Percentiles rank a stretch among this genome's conserved stretches.
Evolutionary conservation across 2,797 vertebrate genomes (phyloP).

Genomic region (Trichosurus vulpecula): DNA sequence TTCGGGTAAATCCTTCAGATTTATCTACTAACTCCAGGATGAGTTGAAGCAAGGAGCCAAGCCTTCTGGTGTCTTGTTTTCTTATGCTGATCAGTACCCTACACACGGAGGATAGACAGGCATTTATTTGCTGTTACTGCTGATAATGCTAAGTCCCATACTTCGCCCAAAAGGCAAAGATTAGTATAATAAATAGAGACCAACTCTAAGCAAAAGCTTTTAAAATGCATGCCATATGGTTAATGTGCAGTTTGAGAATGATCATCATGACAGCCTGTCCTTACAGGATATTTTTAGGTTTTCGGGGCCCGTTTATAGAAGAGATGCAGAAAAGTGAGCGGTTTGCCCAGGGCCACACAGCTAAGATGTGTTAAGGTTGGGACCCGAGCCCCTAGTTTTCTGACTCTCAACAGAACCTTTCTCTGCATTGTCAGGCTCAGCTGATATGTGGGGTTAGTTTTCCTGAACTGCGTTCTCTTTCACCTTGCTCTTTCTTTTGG

Average conservation of each 20-base stretch:
- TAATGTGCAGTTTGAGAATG: neutral
- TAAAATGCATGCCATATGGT: neutral
- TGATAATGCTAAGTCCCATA: neutral
- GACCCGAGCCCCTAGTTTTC: neutral
- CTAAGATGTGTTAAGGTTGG: neutral
- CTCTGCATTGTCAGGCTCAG: neutral
- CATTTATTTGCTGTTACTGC: neutral
- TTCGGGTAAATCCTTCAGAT: neutral
- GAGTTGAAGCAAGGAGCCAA: neutral
- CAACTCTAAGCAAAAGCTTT: neutral
- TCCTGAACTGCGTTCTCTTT: neutral
- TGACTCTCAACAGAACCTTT: neutral
- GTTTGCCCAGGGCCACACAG: neutral
- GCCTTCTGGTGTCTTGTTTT: neutral
- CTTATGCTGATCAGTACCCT: neutral
- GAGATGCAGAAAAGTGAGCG: neutral
- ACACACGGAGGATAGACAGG: neutral
- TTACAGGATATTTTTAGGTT: neutral
- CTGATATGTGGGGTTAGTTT: neutral
- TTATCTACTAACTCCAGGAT: neutral
- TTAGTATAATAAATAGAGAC: neutral
- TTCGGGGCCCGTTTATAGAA: neutral
- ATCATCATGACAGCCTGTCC: neutral
- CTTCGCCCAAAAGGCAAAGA: neutral
- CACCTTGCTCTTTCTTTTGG: neutral